Evolutionary conservation across 2,113 vertebrate genomes (phyloP).

Genomic region (Balaenoptera acutorostrata): DNA sequence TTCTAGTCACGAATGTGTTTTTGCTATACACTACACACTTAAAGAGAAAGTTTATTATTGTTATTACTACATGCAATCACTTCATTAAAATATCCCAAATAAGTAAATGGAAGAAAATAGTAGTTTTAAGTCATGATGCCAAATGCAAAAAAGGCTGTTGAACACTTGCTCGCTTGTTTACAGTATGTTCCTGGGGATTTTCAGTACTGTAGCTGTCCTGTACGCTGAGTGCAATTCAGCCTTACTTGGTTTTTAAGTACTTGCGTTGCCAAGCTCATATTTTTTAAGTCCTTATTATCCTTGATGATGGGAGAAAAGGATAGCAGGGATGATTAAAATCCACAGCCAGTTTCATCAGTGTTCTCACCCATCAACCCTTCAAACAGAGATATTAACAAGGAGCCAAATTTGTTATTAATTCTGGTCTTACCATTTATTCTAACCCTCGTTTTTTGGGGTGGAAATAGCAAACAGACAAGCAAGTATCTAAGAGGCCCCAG

Average conservation of each 20-base stretch:
- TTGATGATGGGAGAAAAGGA: not conserved
- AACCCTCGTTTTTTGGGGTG: not conserved
- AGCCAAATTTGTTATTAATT: not conserved
- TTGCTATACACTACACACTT: not conserved
- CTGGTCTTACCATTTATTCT: not conserved
- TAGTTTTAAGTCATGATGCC: constrained; percentile 39
- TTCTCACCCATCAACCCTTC: not conserved
- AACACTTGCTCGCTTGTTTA: constrained; percentile 44
- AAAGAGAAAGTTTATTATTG: not conserved
- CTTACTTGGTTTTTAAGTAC: not conserved
- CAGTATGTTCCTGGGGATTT: not conserved
- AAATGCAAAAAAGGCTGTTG: constrained; percentile 6
- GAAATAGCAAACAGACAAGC: not conserved
- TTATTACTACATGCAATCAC: not conserved
- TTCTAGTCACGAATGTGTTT: constrained; percentile 41
- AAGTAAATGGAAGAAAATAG: constrained; percentile 7
- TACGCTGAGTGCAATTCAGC: not conserved
- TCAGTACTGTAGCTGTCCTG: not conserved
- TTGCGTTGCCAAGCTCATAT: not conserved
- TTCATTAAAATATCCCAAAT: constrained; percentile 26
- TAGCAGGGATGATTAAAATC: constrained; percentile 36
- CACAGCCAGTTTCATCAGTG: not conserved
- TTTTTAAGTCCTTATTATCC: constrained; percentile 16
- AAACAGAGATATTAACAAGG: not conserved
- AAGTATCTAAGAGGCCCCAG: not conserved